A percentile compares a stretch with the other conserved stretches of the same genome.
Evolutionary conservation across 2,888 invertebrate genomes (phyloP).

Genomic region (Seira sanloemensis): DNA sequence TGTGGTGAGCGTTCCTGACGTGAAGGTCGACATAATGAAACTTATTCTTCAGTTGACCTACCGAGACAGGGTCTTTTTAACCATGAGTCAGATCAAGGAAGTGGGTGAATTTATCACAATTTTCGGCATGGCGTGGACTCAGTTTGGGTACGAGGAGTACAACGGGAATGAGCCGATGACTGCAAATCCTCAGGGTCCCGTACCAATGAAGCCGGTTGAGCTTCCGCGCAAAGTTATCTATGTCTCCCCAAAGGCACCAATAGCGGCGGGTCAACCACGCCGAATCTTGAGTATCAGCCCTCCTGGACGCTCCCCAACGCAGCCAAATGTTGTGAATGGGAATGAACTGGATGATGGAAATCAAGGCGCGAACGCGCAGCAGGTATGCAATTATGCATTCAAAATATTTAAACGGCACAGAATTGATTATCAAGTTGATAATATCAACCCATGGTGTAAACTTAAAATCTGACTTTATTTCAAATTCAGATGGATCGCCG

Average conservation of each 20-base stretch:
- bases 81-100: slow-evolving; percentile 65
- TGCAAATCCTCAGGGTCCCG: slow-evolving; percentile 10
- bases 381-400: too few relatives aligned
- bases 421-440: too few relatives aligned
- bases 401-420: too few relatives aligned
- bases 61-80: slow-evolving; percentile 62
- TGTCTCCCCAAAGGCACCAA: background rate
- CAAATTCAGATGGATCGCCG: slow-evolving; percentile 34
- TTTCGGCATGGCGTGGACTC: slow-evolving; percentile 67
- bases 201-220: slow-evolving; percentile 31
- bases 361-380: background rate
- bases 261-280: background rate
- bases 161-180: slow-evolving; percentile 23
- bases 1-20: slow-evolving; percentile 66
- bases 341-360: background rate
- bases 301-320: background rate
- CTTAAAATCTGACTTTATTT: too few relatives aligned
- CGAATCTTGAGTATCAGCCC: background rate
- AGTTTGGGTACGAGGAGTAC: slow-evolving; percentile 61
- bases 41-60: slow-evolving; percentile 68
- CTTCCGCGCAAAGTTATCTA: slow-evolving; percentile 11
- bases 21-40: slow-evolving; percentile 64
- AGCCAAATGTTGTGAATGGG: background rate
- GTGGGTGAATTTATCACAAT: slow-evolving; percentile 60
- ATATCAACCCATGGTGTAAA: too few relatives aligned